Conservation (phyloP, 2,113 vertebrate genomes). For the Lathamus discolor region DNA sequence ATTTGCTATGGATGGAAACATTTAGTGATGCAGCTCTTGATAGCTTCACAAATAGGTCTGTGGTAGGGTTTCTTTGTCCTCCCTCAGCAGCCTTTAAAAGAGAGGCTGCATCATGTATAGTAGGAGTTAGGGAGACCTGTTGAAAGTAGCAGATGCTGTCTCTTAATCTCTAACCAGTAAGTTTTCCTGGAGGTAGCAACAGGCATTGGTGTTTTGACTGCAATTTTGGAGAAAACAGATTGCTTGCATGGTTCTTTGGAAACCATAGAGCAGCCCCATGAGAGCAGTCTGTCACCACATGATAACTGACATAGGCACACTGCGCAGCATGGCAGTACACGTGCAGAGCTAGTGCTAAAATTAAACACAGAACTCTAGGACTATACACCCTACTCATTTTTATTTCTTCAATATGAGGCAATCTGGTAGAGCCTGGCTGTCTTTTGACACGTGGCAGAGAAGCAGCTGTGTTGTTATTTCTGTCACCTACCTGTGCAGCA, state of each 20-base stretch:
- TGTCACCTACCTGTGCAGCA: not conserved
- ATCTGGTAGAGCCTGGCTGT: not conserved
- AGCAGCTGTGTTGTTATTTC: not conserved
- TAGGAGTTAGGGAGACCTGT: not conserved
- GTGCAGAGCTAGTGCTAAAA: not conserved
- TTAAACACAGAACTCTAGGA: not conserved
- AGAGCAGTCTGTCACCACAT: not conserved
- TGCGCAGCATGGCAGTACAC: too few species aligned
- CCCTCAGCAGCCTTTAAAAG: not conserved
- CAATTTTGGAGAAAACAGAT: not conserved
- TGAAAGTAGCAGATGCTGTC: not conserved
- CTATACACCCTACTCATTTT: not conserved
- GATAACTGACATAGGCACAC: fast-evolving
- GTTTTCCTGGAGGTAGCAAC: not conserved
- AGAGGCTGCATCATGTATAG: not conserved
- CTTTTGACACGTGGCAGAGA: not conserved
- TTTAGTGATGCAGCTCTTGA: not conserved
- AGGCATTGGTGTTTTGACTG: not conserved
- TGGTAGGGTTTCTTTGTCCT: fast-evolving
- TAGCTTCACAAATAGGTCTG: not conserved
- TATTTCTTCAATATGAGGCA: not conserved
- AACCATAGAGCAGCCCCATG: not conserved
- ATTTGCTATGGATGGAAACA: not conserved
- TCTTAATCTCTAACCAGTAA: not conserved
- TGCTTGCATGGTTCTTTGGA: not conserved